A percentile compares a stretch with the other conserved stretches of the same genome.
phyloP scores from a whole-genome alignment of 2,113 vertebrate species.

The Cepphus grylle region DNA sequence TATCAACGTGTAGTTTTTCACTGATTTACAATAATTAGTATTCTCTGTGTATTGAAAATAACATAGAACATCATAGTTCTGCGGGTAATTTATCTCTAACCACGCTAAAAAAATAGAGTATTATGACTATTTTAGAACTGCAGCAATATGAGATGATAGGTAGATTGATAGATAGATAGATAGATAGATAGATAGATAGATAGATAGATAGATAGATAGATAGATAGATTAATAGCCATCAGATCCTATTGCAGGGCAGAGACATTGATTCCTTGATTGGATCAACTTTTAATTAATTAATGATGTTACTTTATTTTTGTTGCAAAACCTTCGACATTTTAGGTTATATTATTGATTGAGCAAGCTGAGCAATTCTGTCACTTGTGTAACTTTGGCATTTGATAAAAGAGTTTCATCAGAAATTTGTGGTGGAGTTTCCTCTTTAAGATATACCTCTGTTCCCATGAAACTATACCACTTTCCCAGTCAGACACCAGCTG shows the following conservation, averaged over 20 bases:
- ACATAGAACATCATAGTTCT: neutral
- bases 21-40: neutral
- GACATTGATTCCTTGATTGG: neutral
- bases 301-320: neutral
- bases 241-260: neutral
- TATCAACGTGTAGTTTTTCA: neutral
- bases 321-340: neutral
- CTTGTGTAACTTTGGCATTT: neutral
- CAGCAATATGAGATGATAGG: neutral
- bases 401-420: neutral
- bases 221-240: neutral
- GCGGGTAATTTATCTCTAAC: neutral
- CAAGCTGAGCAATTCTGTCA: neutral
- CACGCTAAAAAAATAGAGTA: neutral
- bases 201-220: neutral
- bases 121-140: neutral
- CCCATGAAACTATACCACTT: neutral
- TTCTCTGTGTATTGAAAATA: neutral
- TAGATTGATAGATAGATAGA: too few species aligned
- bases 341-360: neutral
- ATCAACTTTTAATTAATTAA: neutral
- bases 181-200: neutral
- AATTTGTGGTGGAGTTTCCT: neutral
- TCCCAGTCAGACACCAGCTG: neutral
- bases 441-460: neutral